Conservation (phyloP, 2,888 invertebrate species). For the Pediacus dermestoides region DNA sequence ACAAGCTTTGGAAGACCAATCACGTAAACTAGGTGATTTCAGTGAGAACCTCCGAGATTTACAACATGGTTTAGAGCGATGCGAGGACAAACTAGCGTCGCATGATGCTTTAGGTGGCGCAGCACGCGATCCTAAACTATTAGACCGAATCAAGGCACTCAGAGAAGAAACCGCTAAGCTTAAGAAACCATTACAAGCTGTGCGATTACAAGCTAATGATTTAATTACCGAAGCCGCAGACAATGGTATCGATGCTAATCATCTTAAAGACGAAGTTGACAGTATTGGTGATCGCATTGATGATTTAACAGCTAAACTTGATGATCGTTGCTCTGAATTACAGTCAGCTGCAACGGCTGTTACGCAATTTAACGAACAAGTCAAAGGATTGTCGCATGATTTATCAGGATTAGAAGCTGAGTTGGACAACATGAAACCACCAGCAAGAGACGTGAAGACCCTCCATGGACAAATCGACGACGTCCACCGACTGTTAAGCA, state of each 20-base stretch:
- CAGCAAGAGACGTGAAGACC: conserved; percentile 82
- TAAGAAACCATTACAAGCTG: conserved; percentile 64
- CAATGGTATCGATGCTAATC: conserved; percentile 71
- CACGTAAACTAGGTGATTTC: conserved; percentile 78
- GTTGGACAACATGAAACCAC: conserved; percentile 78
- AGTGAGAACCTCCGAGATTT: conserved; percentile 80
- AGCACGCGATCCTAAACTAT: conserved; percentile 76
- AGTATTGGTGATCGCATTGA: conserved; percentile 71
- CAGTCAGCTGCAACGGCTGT: conserved; percentile 85
- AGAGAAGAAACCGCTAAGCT: conserved; percentile 78
- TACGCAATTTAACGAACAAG: conserved; percentile 83
- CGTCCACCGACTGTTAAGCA: conserved; percentile 62
- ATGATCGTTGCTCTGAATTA: conserved; percentile 73
- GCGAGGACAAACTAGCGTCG: conserved; percentile 79
- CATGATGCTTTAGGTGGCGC: conserved; percentile 72
- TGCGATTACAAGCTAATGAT: conserved; percentile 65
- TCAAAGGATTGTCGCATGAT: conserved; percentile 74
- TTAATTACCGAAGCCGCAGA: conserved; percentile 73
- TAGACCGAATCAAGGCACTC: conserved; percentile 79
- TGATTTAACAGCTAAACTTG: conserved; percentile 72
- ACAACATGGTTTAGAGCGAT: conserved; percentile 79
- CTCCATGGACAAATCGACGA: conserved; percentile 83
- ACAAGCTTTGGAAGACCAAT: conserved; percentile 78
- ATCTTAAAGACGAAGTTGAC: conserved; percentile 75
- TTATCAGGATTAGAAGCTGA: conserved; percentile 78